phyloP scores from a whole-genome alignment of 1,140 invertebrate genomes.

The Kradibia gibbosae region DNA sequence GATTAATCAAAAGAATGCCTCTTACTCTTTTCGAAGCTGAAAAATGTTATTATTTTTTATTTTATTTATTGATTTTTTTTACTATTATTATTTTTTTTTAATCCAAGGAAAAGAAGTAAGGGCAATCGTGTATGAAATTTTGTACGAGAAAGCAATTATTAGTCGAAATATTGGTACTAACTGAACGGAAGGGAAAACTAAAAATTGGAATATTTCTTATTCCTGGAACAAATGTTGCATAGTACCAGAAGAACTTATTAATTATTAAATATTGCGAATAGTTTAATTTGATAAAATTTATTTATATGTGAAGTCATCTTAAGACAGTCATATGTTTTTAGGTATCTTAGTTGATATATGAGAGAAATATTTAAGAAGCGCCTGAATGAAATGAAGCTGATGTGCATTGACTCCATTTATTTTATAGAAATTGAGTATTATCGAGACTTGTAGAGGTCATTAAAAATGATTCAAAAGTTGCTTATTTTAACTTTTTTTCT shows the following conservation, averaged over 20 bases:
- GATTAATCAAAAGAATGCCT: too few species aligned
- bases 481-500: conserved; percentile 33
- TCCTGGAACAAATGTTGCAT: conserved; percentile 34
- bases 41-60: too few species aligned
- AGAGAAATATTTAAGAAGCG: conserved; percentile 45
- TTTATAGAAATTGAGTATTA: conserved; percentile 48
- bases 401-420: conserved; percentile 48
- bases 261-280: conserved; percentile 37
- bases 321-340: conserved; percentile 46
- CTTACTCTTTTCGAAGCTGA: too few species aligned
- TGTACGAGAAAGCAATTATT: conserved; percentile 43
- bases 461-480: conserved; percentile 43
- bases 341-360: conserved; percentile 48
- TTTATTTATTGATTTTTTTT: too few species aligned
- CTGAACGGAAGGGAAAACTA: conserved; percentile 24
- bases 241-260: conserved; percentile 18
- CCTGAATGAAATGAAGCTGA: conserved; percentile 47
- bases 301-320: conserved; percentile 49
- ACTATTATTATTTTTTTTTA: too few species aligned
- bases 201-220: conserved; percentile 34
- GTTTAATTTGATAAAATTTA: conserved; percentile 44
- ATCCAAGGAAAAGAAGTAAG: conserved; percentile 47
- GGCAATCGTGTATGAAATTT: conserved; percentile 44
- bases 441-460: conserved; percentile 38
- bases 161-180: conserved; percentile 42